These are phyloP conservation scores for Mercenaria mercenaria DNA, from an alignment of 1,140 invertebrate species.

Conservation along the genomic window DNA sequence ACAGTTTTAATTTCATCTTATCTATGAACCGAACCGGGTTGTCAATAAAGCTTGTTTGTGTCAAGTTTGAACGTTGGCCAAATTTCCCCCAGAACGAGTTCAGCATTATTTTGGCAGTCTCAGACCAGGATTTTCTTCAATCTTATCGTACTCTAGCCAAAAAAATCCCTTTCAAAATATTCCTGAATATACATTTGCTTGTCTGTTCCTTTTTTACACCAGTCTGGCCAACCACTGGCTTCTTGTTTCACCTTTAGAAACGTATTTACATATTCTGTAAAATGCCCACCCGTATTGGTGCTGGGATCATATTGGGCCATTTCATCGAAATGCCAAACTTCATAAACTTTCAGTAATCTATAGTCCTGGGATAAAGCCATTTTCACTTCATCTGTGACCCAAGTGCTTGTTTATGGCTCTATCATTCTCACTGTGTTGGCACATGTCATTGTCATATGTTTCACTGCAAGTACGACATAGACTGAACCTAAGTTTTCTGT, in stretches of 20 bases:
- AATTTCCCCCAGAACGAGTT: slow-evolving; percentile 69
- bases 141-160: slow-evolving; percentile 79
- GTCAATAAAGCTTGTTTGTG: not conserved
- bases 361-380: not conserved
- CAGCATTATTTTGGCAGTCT: slow-evolving; percentile 74
- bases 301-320: not conserved
- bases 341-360: not conserved
- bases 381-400: slow-evolving; percentile 9
- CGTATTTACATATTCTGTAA: slow-evolving; percentile 68
- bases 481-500: slow-evolving; percentile 30
- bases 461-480: slow-evolving; percentile 17
- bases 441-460: not conserved
- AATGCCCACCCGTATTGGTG: slow-evolving; percentile 29
- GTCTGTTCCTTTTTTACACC: slow-evolving; percentile 56
- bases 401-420: not conserved
- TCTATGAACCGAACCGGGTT: not conserved
- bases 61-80: slow-evolving; percentile 36
- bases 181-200: slow-evolving; percentile 76
- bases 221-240: slow-evolving; percentile 66
- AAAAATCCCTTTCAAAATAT: slow-evolving; percentile 75
- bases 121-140: slow-evolving; percentile 81
- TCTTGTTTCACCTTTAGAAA: slow-evolving; percentile 76
- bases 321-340: not conserved
- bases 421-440: not conserved
- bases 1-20: slow-evolving; percentile 62